Conservation (phyloP, 2,113 vertebrate species). For the Gymnorhina tibicen region DNA sequence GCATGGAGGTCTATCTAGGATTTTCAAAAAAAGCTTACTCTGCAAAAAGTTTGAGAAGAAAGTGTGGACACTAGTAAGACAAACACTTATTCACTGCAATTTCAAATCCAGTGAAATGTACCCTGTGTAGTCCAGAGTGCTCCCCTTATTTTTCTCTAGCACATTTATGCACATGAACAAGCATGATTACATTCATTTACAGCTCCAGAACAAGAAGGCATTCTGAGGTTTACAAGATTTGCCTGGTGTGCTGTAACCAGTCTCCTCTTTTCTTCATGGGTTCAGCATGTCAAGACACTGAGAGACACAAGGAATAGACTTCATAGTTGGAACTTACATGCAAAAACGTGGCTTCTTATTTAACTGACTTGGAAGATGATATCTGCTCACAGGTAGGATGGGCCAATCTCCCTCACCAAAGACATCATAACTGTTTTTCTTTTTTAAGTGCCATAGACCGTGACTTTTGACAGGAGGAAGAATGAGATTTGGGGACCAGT, state of each 20-base stretch:
- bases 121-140: background rate
- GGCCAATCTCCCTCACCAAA: background rate
- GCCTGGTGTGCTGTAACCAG: background rate
- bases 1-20: background rate
- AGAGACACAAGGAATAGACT: background rate
- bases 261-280: background rate
- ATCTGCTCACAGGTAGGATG: background rate
- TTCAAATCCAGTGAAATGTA: background rate
- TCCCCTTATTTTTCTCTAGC: background rate
- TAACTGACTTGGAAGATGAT: background rate
- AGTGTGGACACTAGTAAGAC: background rate
- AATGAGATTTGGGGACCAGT: background rate
- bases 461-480: background rate
- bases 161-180: background rate
- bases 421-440: background rate
- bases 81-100: background rate
- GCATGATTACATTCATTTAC: background rate
- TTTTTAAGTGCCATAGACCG: background rate
- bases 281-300: background rate
- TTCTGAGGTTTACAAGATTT: background rate
- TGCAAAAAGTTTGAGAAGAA: conserved; percentile 1
- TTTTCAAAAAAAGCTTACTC: background rate
- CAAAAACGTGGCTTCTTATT: background rate
- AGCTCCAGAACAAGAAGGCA: background rate
- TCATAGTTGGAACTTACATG: background rate